A percentile compares a stretch with the other conserved stretches of the same genome.
These are phyloP conservation scores for Cheilosia pagana DNA, from an alignment of 2,888 invertebrate species.

Conservation along the genomic window DNA sequence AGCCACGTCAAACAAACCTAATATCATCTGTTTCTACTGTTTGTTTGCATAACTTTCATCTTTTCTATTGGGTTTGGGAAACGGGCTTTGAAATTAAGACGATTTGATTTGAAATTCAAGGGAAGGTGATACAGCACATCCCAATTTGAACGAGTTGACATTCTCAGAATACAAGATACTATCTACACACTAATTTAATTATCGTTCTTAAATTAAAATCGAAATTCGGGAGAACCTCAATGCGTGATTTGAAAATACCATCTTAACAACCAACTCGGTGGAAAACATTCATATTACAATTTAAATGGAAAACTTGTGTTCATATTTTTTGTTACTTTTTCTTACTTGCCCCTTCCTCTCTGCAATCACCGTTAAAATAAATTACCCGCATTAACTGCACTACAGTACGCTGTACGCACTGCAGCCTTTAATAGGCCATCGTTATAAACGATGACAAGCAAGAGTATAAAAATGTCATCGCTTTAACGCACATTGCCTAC, in stretches of 20 bases:
- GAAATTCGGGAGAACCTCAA: not conserved
- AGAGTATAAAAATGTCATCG: constrained; percentile 19
- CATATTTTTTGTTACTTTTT: not conserved
- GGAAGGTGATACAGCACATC: too few relatives aligned
- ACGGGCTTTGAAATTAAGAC: too few relatives aligned
- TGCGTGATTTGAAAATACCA: not conserved
- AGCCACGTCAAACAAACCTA: too few relatives aligned
- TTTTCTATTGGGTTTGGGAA: too few relatives aligned
- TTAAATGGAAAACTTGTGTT: constrained; percentile 4
- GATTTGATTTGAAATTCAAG: too few relatives aligned
- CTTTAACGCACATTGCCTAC: constrained; percentile 2
- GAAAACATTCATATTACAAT: not conserved
- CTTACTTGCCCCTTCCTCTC: not conserved
- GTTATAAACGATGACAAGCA: constrained; percentile 43
- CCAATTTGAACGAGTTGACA: too few relatives aligned
- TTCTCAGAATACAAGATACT: too few relatives aligned
- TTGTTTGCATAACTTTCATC: too few relatives aligned
- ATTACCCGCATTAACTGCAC: constrained; percentile 17
- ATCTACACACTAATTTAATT: too few relatives aligned
- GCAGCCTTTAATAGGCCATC: constrained; percentile 25
- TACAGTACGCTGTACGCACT: not conserved
- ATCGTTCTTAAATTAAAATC: too few relatives aligned
- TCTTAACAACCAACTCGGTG: too few relatives aligned
- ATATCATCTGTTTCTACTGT: too few relatives aligned
- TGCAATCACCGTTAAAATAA: constrained; percentile 1